These are phyloP conservation scores for Apostichopus parvimensis DNA, from an alignment of 35 echinoderm and acorn worm genomes.

Conservation along the genomic window DNA sequence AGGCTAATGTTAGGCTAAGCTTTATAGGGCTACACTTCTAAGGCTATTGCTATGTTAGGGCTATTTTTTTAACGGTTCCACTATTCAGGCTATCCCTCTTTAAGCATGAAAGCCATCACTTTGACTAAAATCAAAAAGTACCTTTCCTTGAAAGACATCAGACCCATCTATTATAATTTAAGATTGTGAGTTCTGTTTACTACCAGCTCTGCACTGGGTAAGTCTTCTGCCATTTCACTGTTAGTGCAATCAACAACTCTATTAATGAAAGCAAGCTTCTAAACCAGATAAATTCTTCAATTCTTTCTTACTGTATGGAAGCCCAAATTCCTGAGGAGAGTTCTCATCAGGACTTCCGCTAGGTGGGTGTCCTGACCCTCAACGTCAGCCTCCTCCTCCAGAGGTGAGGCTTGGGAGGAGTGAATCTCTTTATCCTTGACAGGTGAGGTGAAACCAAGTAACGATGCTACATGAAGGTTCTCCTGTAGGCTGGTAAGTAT, in stretches of 20 bases:
- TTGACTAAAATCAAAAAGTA: too few species aligned
- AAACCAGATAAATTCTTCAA: not conserved
- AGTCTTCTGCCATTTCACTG: too few species aligned
- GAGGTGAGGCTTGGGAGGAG: constrained; percentile 38
- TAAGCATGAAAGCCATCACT: too few species aligned
- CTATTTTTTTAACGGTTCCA: too few species aligned
- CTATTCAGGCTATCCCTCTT: too few species aligned
- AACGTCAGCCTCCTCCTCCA: constrained; percentile 49
- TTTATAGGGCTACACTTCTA: too few species aligned
- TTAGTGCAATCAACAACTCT: not conserved
- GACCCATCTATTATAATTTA: too few species aligned
- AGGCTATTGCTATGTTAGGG: too few species aligned
- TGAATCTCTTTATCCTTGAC: constrained; percentile 73
- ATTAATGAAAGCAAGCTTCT: not conserved
- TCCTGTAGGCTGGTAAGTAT: constrained; percentile 96
- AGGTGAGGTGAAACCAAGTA: constrained; percentile 89
- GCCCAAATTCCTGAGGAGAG: constrained; percentile 90
- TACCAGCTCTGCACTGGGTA: too few species aligned
- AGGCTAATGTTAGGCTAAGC: too few species aligned
- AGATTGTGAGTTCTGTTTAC: too few species aligned
- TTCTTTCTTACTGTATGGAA: constrained; percentile 85
- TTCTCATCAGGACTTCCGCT: constrained; percentile 97
- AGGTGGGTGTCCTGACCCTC: constrained; percentile 83
- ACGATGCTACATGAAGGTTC: constrained; percentile 92
- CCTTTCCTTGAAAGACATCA: too few species aligned